phyloP scores from a whole-genome alignment of 2,888 invertebrate genomes.

The Sarcophaga rosellei region DNA sequence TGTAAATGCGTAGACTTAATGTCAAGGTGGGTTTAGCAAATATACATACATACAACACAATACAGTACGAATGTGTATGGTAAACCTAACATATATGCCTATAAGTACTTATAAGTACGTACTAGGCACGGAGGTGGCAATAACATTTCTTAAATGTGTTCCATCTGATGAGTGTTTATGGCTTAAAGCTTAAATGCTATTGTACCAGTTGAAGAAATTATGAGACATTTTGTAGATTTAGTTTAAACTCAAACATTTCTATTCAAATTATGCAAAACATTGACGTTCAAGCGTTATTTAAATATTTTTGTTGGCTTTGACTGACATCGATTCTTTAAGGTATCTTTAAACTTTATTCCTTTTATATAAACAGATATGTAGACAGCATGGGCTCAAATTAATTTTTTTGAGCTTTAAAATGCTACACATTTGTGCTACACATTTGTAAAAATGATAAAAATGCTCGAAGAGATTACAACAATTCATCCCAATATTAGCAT shows the following conservation, averaged over 20 bases:
- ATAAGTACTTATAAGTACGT: background rate
- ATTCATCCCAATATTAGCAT: no score
- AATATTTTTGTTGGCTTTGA: constrained; percentile 38
- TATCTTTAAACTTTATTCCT: no score
- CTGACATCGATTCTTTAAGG: no score
- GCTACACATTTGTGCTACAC: no score
- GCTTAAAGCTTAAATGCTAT: background rate
- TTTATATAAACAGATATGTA: no score
- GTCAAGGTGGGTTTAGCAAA: constrained; percentile 75
- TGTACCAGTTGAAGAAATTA: constrained; percentile 50
- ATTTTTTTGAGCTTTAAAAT: no score
- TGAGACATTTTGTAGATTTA: constrained; percentile 63
- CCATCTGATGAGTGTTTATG: background rate
- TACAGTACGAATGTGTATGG: background rate
- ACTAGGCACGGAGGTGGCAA: constrained; percentile 22
- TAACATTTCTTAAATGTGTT: constrained; percentile 51
- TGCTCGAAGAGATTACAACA: no score
- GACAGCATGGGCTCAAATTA: no score
- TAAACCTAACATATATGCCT: background rate
- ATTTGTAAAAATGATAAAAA: no score
- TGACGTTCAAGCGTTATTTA: constrained; percentile 25
- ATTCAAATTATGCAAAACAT: constrained; percentile 54
- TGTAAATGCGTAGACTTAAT: constrained; percentile 74
- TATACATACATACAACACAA: no score
- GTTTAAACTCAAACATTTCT: constrained; percentile 59